Conservation (phyloP, 2,797 vertebrate species). For the Sebastes baramenuke region DNA sequence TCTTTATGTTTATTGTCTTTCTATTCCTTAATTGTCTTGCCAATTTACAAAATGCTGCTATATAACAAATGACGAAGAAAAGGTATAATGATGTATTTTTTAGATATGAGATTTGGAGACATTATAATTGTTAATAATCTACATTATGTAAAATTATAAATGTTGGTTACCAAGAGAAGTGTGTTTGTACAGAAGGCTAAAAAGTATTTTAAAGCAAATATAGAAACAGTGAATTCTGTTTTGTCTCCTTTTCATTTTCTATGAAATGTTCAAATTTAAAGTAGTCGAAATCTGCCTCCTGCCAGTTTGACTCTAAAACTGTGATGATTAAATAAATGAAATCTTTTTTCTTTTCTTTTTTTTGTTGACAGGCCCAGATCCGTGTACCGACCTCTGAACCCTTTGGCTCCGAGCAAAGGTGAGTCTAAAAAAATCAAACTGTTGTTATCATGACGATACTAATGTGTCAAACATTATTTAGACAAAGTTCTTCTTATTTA, state of each 20-base stretch:
- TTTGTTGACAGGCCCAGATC: slow-evolving; percentile 88
- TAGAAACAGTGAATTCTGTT: not conserved
- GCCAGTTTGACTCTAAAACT: not conserved
- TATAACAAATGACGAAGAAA: not conserved
- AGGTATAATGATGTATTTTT: too few relatives aligned
- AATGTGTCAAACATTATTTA: not conserved
- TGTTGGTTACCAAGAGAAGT: not conserved
- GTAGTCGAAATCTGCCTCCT: not conserved
- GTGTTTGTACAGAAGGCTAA: not conserved
- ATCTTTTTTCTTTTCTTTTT: not conserved
- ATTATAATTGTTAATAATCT: not conserved
- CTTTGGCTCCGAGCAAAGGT: slow-evolving; percentile 90
- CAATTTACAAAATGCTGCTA: not conserved
- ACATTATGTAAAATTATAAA: not conserved
- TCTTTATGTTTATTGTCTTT: not conserved
- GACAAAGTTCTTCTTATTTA: not conserved
- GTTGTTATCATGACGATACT: not conserved
- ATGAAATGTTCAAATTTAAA: not conserved
- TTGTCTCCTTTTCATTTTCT: not conserved
- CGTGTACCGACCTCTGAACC: slow-evolving; percentile 97
- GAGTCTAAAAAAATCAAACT: slow-evolving; percentile 21
- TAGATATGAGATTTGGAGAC: not conserved
- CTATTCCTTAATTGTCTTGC: not conserved
- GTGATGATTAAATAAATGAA: not conserved
- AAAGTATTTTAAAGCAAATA: not conserved